These are phyloP conservation scores for Macrotrachela quadricornifera DNA, from an alignment of 1,140 invertebrate genomes.

Conservation along the genomic window DNA sequence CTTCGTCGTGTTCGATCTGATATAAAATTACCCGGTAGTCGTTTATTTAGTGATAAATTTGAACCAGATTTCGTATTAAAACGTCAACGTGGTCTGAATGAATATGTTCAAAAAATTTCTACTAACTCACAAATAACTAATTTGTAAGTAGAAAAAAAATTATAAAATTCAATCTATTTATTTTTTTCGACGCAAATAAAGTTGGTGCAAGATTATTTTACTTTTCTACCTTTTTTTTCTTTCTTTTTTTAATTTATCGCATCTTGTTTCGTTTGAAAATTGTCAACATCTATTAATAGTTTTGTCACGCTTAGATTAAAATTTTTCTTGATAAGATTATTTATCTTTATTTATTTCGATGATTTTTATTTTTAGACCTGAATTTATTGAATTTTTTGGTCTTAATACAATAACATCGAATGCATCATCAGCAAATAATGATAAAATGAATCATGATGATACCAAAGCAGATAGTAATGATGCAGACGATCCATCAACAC, in stretches of 20 bases:
- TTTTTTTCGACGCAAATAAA: not conserved
- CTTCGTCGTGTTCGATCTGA: not conserved
- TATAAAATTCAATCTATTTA: not conserved
- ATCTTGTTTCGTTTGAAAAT: no score
- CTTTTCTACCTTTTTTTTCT: not conserved
- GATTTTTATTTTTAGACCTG: no score
- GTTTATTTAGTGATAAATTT: conserved; percentile 37
- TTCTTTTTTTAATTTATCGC: not conserved
- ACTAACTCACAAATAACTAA: conserved; percentile 17
- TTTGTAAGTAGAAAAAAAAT: not conserved
- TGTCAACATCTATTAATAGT: no score
- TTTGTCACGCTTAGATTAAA: no score
- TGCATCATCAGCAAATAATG: no score
- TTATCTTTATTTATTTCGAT: no score
- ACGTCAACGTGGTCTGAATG: conserved; percentile 33
- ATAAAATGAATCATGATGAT: no score
- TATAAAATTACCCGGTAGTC: conserved; percentile 36
- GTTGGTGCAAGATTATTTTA: not conserved
- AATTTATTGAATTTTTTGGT: no score
- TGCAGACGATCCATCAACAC: no score
- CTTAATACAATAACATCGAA: no score
- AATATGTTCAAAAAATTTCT: conserved; percentile 33
- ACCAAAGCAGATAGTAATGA: no score
- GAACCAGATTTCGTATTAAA: conserved; percentile 36
- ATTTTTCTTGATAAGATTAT: no score